phyloP scores from a whole-genome alignment of 2,888 invertebrate genomes.

The Lepidochrysops patricia region DNA sequence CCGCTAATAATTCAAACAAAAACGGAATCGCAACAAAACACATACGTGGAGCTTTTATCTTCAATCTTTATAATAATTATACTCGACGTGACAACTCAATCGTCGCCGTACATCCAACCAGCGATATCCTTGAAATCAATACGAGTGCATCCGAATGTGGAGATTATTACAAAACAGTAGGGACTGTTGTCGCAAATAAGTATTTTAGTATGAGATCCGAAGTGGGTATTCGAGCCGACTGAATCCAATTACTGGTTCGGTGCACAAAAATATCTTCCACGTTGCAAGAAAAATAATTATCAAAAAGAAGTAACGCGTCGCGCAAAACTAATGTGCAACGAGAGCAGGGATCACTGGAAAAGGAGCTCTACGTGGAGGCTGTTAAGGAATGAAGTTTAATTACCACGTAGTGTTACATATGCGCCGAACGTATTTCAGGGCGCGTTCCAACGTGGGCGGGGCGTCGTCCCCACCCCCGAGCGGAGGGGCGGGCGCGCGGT shows the following conservation, averaged over 20 bases:
- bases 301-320: slow-evolving; percentile 38
- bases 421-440: slow-evolving; percentile 25
- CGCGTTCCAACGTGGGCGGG: slow-evolving; percentile 32
- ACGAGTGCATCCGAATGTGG: slow-evolving; percentile 11
- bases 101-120: slow-evolving; percentile 24
- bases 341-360: slow-evolving; percentile 13
- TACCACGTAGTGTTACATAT: slow-evolving; percentile 17
- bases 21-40: slow-evolving; percentile 35
- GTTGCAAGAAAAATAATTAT: slow-evolving; percentile 49
- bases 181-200: slow-evolving; percentile 15
- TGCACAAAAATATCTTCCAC: slow-evolving; percentile 51
- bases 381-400: slow-evolving; percentile 33
- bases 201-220: slow-evolving; percentile 5
- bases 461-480: slow-evolving; percentile 31
- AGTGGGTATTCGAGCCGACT: slow-evolving; percentile 29
- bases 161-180: slow-evolving; percentile 15
- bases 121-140: slow-evolving; percentile 19
- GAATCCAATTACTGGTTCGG: slow-evolving; percentile 55
- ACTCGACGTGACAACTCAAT: slow-evolving; percentile 64
- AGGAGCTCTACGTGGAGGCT: rapidly evolving
- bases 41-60: slow-evolving; percentile 51
- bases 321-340: slow-evolving; percentile 41
- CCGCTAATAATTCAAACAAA: slow-evolving; percentile 27
- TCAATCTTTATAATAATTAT: slow-evolving; percentile 69
- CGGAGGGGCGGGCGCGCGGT: slow-evolving; percentile 45